Base-by-base conservation (phyloP, 2,113 vertebrate genomes). In the Thamnaconus septentrionalis region DNA sequence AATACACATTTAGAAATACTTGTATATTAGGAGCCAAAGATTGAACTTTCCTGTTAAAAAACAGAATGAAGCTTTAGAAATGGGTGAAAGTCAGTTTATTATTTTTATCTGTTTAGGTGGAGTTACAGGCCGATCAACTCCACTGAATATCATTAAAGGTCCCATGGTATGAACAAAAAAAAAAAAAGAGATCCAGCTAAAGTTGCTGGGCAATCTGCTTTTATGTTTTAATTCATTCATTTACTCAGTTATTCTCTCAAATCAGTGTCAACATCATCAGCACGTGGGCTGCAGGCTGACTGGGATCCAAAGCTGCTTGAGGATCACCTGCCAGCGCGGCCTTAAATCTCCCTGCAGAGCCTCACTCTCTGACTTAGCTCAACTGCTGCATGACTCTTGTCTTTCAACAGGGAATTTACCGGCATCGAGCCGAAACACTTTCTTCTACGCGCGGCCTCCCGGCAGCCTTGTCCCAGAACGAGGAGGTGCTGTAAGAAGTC, bases 361-460 rank as follows among this genome's bases (percentile, higher is more conserved):
- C 64, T 73, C 40, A 31, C 18, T 3, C 79, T 61, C 49, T 53
- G 45, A 62, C 50, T 53, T 9, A 58, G 59, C 65, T 67, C 42
- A 74, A 79, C 73, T 65, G 47, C 69, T 59, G 56, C 65, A 48
- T 43, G 44, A 56, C 53, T 73, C 18, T 71, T 71, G 45, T 67
- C 53, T 64, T 69, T 59, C 59, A 72, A 12, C 48, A 2, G 52
- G 62, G 62, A 80, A 81, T 85, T 81, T 80, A 80, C 45, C 4
- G 64, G 69, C 59, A 71, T 47, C 58, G 70, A 74, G 69, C 55
- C 40, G 66, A 79, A 77, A 75, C 59, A 74, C 69, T 79, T 76
- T 81, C 68, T 76, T 83, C 78, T 56, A 11, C 45, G 39, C 60
- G 46, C 47, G 40, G 40, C 62, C 79, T 76, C 50, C 63, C 55